Evolutionary conservation across 1,140 invertebrate genomes (phyloP), one percentile per base, ranked within the genome.

Genomic region (Trypoxylus dichotomus): DNA sequence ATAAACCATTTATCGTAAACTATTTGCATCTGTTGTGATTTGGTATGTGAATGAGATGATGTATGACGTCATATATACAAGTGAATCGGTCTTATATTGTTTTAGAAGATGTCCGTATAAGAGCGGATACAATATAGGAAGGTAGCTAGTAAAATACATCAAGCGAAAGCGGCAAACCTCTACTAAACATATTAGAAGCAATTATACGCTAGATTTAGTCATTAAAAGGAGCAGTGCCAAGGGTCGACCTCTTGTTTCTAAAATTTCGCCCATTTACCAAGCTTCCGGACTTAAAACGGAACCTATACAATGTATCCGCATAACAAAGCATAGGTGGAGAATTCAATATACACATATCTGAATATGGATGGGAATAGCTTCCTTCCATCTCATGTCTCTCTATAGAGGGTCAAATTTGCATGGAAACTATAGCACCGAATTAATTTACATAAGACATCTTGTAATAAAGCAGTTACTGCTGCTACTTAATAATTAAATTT

Each of bases 401-500:
- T 54, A 6, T 54, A 54, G 19, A 24, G 63, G 29, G 11, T 15
- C 63, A 71, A 27, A 71, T 71, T 71, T 71, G 63, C 63, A 71
- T 71, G 63, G 10, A 71, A 71, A 71, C 63, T 32, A 32, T 32
- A 29, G 63, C 24, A 24, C 29, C 29, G 63, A 71, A 71, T 71
- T 71, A 71, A 71, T 71, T 71, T 71, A 24, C 63, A 71, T 27
- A 71, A 24, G 25, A 71, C 63, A 29, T 32, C 63, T 71, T 71
- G 63, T 71, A 71, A 71, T 71, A 71, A 71, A 71, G 25, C 29
- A 13, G 63, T 71, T 71, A 71, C 63, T 24, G 29, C 29, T n/a
- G 6, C 63, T 24, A 71, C 25, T 71, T 71, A 71, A 32, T 71
- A 71, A 71, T 71, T 71, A 32, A 71, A 71, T 71, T 71, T 71